A percentile compares a stretch with the other conserved stretches of the same genome.
Evolutionary conservation across 2,888 invertebrate species (phyloP).

Genomic region (Eupithecia pulchellata): DNA sequence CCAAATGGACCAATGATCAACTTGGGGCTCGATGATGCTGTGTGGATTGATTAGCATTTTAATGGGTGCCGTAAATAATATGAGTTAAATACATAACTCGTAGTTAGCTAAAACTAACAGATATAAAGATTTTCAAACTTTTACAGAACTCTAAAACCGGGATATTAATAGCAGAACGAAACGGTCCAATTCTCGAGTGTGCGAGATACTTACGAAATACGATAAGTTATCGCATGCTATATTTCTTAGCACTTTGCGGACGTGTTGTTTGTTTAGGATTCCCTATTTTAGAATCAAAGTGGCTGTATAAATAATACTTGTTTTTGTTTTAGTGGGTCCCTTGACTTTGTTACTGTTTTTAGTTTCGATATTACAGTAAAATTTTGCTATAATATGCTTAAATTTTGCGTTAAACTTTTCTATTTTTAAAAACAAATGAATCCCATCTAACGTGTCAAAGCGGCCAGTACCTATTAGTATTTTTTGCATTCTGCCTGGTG

Average conservation of each 20-base stretch:
- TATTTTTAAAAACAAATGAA: too few relatives aligned
- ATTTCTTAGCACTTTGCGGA: constrained; percentile 41
- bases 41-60: too few relatives aligned
- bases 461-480: too few relatives aligned
- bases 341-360: background rate
- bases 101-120: background rate
- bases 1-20: too few relatives aligned
- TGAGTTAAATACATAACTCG: too few relatives aligned
- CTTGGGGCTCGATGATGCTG: too few relatives aligned
- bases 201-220: constrained; percentile 46
- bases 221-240: constrained; percentile 51
- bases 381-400: background rate
- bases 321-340: constrained; percentile 9
- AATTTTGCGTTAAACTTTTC: too few relatives aligned
- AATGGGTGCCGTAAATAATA: too few relatives aligned
- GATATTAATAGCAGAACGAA: constrained; percentile 69
- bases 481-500: too few relatives aligned
- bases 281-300: constrained; percentile 19
- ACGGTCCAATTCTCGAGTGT: constrained; percentile 44
- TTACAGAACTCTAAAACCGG: constrained; percentile 34
- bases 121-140: background rate
- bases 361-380: too few relatives aligned
- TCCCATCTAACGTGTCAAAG: too few relatives aligned
- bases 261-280: constrained; percentile 43
- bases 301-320: constrained; percentile 21